These are phyloP conservation scores for Trichogramma pretiosum DNA, from an alignment of 1,140 invertebrate genomes.

Conservation along the genomic window DNA sequence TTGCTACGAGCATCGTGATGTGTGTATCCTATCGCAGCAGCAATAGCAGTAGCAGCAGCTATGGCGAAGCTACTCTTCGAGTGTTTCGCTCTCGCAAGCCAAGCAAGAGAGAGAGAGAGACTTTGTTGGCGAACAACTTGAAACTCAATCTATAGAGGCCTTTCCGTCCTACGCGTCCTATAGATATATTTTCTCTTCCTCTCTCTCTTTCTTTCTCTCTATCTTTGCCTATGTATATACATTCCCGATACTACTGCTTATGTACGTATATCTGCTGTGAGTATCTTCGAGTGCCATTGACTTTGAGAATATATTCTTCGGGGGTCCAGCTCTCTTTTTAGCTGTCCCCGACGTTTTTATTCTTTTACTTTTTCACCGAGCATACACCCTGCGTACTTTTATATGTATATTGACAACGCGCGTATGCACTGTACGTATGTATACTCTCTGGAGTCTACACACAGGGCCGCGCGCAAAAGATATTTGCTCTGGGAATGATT, in stretches of 20 bases:
- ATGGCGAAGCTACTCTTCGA: too few relatives aligned
- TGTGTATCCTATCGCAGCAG: too few relatives aligned
- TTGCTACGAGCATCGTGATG: too few relatives aligned
- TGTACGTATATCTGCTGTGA: not conserved
- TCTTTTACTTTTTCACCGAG: not conserved
- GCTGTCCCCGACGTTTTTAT: too few relatives aligned
- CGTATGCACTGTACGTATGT: too few relatives aligned
- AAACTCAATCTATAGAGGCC: conserved; percentile 31
- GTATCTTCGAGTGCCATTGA: conserved; percentile 3
- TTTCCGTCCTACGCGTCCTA: too few relatives aligned
- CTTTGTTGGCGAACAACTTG: conserved; percentile 32
- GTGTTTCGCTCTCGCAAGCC: too few relatives aligned
- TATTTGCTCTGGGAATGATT: conserved; percentile 5
- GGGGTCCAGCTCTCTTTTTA: not conserved
- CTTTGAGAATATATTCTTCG: conserved; percentile 1
- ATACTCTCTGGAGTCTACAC: too few relatives aligned
- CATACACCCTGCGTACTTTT: not conserved
- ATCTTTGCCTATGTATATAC: not conserved
- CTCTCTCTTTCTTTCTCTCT: not conserved
- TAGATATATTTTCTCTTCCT: conserved; percentile 9
- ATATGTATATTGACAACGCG: too few relatives aligned
- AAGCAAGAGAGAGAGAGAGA: too few relatives aligned
- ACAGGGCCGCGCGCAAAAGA: too few relatives aligned
- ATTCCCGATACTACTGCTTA: not conserved
- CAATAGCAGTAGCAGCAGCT: too few relatives aligned